These are phyloP conservation scores for Phrynosoma blainvillii DNA, from an alignment of 2,113 vertebrate genomes.

Conservation along the genomic window DNA sequence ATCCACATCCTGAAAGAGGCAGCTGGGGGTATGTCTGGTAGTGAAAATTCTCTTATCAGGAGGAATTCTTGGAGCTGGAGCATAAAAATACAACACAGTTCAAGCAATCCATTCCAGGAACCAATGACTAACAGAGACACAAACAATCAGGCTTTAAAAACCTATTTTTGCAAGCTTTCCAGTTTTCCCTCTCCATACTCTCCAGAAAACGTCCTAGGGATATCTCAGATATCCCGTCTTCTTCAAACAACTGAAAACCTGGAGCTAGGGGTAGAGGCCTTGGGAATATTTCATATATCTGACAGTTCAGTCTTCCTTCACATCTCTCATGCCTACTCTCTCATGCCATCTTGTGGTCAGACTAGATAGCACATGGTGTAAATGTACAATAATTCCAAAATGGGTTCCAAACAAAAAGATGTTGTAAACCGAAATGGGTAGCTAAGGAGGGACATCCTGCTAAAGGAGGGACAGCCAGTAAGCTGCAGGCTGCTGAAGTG, in stretches of 20 bases:
- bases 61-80: constrained; percentile 88
- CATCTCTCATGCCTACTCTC: not conserved
- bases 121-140: too few species aligned
- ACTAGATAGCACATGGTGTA: not conserved
- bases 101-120: not conserved
- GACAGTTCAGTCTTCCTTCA: not conserved
- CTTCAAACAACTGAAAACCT: too few species aligned
- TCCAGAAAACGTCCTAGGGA: not conserved
- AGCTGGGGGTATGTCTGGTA: constrained; percentile 89
- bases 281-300: not conserved
- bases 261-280: too few species aligned
- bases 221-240: not conserved
- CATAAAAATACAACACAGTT: not conserved
- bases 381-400: not conserved
- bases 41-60: constrained; percentile 91
- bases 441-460: not conserved
- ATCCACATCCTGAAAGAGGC: constrained; percentile 91
- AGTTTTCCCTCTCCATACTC: not conserved
- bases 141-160: too few species aligned
- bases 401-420: not conserved
- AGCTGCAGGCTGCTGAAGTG: not conserved
- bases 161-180: too few species aligned
- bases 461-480: not conserved
- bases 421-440: not conserved
- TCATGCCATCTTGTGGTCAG: not conserved